phyloP scores from a whole-genome alignment of 2,797 vertebrate genomes.

The Picus viridis region DNA sequence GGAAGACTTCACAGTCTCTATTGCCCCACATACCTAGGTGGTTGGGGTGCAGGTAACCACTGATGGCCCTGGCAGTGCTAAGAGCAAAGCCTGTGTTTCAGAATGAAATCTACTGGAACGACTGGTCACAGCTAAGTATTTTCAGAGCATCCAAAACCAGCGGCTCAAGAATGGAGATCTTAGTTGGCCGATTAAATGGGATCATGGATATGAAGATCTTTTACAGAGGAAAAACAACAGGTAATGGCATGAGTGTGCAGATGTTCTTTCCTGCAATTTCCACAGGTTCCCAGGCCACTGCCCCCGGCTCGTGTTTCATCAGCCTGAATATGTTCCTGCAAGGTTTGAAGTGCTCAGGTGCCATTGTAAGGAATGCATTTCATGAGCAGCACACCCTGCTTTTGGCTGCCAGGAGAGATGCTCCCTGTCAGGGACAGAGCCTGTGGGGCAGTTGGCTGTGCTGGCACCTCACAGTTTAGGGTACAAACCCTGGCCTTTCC shows the following conservation, averaged over 20 bases:
- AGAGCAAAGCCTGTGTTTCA: slow-evolving; percentile 67
- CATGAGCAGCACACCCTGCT: rapidly evolving
- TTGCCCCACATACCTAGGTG: rapidly evolving
- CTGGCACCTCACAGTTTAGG: not conserved
- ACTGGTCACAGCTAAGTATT: slow-evolving; percentile 97
- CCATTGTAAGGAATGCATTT: not conserved
- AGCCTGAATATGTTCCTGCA: not conserved
- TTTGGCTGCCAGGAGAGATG: not conserved
- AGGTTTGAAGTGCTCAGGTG: not conserved
- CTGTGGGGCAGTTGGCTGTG: rapidly evolving
- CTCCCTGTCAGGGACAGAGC: not conserved
- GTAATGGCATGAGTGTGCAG: slow-evolving; percentile 56
- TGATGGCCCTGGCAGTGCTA: not conserved
- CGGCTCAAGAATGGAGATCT: slow-evolving; percentile 84
- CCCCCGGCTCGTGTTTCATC: not conserved
- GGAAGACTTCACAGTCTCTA: not conserved
- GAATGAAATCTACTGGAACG: slow-evolving; percentile 99
- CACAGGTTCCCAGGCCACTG: not conserved
- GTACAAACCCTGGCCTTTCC: not conserved
- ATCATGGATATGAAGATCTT: slow-evolving; percentile 99
- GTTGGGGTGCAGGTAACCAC: not conserved
- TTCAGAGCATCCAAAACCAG: slow-evolving; percentile 93
- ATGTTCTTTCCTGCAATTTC: not conserved
- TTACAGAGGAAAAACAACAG: slow-evolving; percentile 91
- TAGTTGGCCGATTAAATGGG: slow-evolving; percentile 91